Percentiles rank a stretch among this genome's conserved stretches.
Conservation (phyloP, 2,888 invertebrate genomes). For the Catotricha subobsoleta region DNA sequence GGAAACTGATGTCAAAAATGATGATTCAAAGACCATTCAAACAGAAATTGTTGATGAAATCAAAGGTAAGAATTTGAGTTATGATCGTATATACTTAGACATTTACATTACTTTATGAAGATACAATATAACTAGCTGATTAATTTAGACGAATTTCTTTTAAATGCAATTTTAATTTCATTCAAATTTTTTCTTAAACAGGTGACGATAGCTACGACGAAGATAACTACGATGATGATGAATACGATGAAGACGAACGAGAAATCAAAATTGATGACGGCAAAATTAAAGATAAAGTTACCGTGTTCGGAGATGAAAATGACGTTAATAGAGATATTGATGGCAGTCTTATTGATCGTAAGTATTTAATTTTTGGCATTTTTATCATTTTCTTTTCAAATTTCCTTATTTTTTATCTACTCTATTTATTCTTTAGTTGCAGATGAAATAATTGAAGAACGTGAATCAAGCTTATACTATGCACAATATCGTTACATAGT, state of each 20-base stretch:
- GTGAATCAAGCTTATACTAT: constrained; percentile 26
- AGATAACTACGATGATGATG: background rate
- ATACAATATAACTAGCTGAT: too few relatives aligned
- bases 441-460: constrained; percentile 17
- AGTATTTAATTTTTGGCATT: background rate
- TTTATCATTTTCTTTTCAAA: background rate
- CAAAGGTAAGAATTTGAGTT: constrained; percentile 20
- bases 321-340: constrained; percentile 23
- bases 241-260: background rate
- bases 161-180: too few relatives aligned
- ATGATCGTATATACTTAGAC: too few relatives aligned
- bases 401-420: background rate
- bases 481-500: constrained; percentile 35
- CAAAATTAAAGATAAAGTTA: background rate
- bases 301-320: too few relatives aligned
- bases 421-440: constrained; percentile 1
- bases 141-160: too few relatives aligned
- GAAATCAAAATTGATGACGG: background rate
- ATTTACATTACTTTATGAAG: too few relatives aligned
- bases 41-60: constrained; percentile 13
- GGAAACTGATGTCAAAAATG: constrained; percentile 8
- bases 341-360: constrained; percentile 9
- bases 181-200: too few relatives aligned
- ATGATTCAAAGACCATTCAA: constrained; percentile 11
- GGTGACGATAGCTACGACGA: too few relatives aligned